Base-by-base conservation (phyloP, 2,888 invertebrate species). In the Ormyrus nitidulus region DNA sequence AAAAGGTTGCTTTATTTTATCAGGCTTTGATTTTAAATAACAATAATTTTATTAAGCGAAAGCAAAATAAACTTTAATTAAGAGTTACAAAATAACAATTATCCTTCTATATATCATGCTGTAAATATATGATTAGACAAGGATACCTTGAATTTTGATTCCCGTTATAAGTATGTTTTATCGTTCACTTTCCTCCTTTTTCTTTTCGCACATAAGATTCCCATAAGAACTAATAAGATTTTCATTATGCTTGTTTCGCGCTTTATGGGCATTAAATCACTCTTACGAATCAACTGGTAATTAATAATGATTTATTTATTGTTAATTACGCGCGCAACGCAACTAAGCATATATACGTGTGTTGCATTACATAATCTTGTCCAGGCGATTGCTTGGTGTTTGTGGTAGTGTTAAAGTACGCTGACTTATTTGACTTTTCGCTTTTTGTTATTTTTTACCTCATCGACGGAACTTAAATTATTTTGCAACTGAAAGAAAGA, bases 251-350 rank as follows among this genome's bases (percentile, higher is more conserved):
- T 78, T 59, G 68, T 74, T 74, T 59, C 69, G 73, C 58, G 70
- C 61, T 70, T 74, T 77, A 81, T 58, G 75, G 61, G 64, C 59
- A 34, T 69, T 79, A 81, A 81, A 81, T 81, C 81, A 81, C 49
- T 75, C 68, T 10, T 34, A 54, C 51, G 76, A 78, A 81, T 75
- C 75, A 76, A 62, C 4, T 56, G 56, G 54, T 78, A 76, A 81
- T 81, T 81, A 79, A 81, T 76, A 71, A 72, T 78, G 81, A 78
- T 81, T 81, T 81, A 81, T 81, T 78, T 71, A 71, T 78, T 75
- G 75, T 78, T 75, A 81, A 81, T 81, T 72, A 75, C 59, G 62
- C 53, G 51, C 34, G 48, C 8, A 34, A 34, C 19, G 7, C 6
- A 13, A 6, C 62, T 62, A 34, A 10, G n/a, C 53, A 44, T 6